Base-by-base conservation (phyloP, 2,888 invertebrate species). In the Drosophila subsilvestris region DNA sequence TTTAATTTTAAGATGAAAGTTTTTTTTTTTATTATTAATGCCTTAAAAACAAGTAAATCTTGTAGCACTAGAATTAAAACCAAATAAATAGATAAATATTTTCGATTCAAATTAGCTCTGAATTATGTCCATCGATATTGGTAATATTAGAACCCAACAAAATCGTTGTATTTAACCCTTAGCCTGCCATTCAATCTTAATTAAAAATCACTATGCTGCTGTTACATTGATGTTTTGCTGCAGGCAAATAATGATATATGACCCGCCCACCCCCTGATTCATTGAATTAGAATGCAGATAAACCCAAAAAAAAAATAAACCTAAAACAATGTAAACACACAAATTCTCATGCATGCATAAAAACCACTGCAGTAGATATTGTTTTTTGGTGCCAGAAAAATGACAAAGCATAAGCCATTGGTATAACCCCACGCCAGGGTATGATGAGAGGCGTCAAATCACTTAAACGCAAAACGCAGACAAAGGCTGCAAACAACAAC, bases 391-490 rank as follows among this genome's bases (percentile, higher is more conserved):
- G 57, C 25, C 4, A 2, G 22, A 22, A 48, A 68, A 75, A 79
- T 74, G 78, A 79, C 72, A 78, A 75, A 70, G 78, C 76, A 73
- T 57, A 72, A 77, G 68, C 72, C 63, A 66, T 83, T 74, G 76
- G 73, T 74, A 42, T 22, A 22, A 3, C 22, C 22, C 2, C 22
- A n/a, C 22, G 22, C 3, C 4, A 4, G 22, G 22, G 22, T 25
- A 25, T 25, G 25, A 55, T 80, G 61, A 72, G 86, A 75, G 83
- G 87, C 80, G 80, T 80, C 81, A 80, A 79, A 84, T 84, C 86
- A 85, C 87, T 85, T 87, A 85, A 87, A 82, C 78, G 78, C 73
- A 61, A 77, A 77, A 70, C 60, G 77, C 72, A 75, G 74, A 77
- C 74, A 79, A 66, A 55, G 29, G 48, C 42, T 58, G 48, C 65